Percentiles rank a stretch among this genome's conserved stretches.
phyloP scores from a whole-genome alignment of 2,113 vertebrate species.

The Ia io region DNA sequence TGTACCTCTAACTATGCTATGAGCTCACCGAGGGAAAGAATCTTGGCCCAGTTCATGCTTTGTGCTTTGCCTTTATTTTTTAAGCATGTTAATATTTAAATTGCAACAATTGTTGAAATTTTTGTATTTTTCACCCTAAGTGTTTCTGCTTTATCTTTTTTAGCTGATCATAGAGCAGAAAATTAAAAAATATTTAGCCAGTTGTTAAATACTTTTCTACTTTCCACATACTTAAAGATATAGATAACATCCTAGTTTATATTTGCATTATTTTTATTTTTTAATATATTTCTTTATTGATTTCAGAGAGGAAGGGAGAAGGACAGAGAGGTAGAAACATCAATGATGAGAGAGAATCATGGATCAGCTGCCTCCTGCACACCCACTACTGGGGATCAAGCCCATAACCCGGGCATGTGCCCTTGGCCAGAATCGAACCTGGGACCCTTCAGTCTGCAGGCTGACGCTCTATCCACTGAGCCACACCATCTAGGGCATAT shows the following conservation, averaged over 20 bases:
- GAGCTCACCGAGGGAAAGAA: neutral
- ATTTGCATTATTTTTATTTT: neutral
- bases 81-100: neutral
- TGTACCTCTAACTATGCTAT: neutral
- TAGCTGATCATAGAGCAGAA: neutral
- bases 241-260: neutral
- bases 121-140: neutral
- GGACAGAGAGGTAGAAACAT: no score
- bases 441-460: no score
- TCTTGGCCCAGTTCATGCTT: neutral
- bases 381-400: no score
- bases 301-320: no score
- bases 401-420: no score
- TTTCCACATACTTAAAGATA: neutral
- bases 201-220: neutral
- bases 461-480: no score
- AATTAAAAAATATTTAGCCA: neutral
- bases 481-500: no score
- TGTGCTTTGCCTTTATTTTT: neutral
- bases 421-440: no score
- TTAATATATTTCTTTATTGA: no score
- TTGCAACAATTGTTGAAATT: neutral
- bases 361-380: no score
- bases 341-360: no score
- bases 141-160: conserved; percentile 23